Evolutionary conservation across 2,888 invertebrate species (phyloP), one percentile per base, ranked within the genome.

Genomic region (Protodeltote pygarga): DNA sequence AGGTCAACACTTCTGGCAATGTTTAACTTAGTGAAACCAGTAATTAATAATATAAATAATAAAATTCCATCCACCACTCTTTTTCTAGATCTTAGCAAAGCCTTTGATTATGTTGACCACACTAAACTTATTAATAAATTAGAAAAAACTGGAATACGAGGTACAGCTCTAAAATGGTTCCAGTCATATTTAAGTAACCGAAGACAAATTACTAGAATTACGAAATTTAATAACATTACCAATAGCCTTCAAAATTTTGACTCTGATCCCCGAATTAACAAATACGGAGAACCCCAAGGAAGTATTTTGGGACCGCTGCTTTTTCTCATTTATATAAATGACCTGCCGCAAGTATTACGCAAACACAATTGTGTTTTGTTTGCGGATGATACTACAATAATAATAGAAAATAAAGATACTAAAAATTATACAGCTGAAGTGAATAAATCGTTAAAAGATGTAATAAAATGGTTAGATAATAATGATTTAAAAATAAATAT

Each of bases 201-300:
- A 23, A 38, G 2, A 14, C 38, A 21, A 29, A 21, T 29, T 1
- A 15, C 28, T 23, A 4, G 39, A 1, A 31, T 39, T 3, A 31
- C 16, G 1, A 39, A 39, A 23, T 31, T 31, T 9, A 23, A 29
- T 11, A 15, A 15, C n/a, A 9, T 1, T 3, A 17, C 21, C 1
- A 31, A 31, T 13, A 20, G 2, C 6, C 3, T 28, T 0, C 16
- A 31, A 20, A 29, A 9, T 4, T 39, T 23, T 39, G 39, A 39
- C 8, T 39, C 23, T 2, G 10, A 28, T 2, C 16, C 23, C 1
- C 29, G 29, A 3, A 11, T 2, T 3, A 31, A 39, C 16, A n/a
- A 4, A n/a, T 16, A 15, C 8, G 39, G 39, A 10, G 31, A 31
- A 2, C 39, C 31, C 4, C 25, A 40, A 10, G 24, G 24, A 24